These are phyloP conservation scores for Drosophila nigritarsus DNA, from an alignment of 2,888 invertebrate genomes.

Conservation along the genomic window DNA sequence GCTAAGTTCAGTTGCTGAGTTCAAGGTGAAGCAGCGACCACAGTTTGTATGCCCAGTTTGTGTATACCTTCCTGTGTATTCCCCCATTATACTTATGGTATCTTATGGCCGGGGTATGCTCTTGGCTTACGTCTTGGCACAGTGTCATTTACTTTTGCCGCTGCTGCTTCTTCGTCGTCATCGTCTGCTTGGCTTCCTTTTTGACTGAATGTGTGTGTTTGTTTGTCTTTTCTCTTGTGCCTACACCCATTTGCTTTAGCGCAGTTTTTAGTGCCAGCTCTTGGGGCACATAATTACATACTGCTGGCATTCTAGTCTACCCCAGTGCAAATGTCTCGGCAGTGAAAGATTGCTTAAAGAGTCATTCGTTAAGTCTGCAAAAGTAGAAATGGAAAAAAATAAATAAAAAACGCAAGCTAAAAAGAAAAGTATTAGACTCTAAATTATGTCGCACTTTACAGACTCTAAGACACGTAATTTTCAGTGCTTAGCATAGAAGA, in stretches of 20 bases:
- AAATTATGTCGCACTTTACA: conserved; percentile 35
- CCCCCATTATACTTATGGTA: conserved; percentile 11
- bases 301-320: conserved; percentile 16
- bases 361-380: conserved; percentile 33
- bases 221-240: conserved; percentile 9
- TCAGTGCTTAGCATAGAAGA: not conserved
- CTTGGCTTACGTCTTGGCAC: conserved; percentile 37
- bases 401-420: not conserved
- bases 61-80: conserved; percentile 18
- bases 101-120: conserved; percentile 6
- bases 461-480: conserved; percentile 15
- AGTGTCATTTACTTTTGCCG: conserved; percentile 53
- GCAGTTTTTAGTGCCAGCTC: conserved; percentile 56
- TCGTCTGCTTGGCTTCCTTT: conserved; percentile 55
- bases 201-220: conserved; percentile 11
- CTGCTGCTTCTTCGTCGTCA: conserved; percentile 26
- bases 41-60: conserved; percentile 28
- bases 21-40: conserved; percentile 75
- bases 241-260: conserved; percentile 71
- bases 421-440: conserved; percentile 9
- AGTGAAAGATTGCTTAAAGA: conserved; percentile 60
- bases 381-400: conserved; percentile 25
- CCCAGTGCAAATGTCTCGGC: conserved; percentile 46
- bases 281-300: conserved; percentile 67
- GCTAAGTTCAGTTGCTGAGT: conserved; percentile 76